Evolutionary conservation across 2,113 vertebrate genomes (phyloP).

Genomic region (Microcebus griseorufus): DNA sequence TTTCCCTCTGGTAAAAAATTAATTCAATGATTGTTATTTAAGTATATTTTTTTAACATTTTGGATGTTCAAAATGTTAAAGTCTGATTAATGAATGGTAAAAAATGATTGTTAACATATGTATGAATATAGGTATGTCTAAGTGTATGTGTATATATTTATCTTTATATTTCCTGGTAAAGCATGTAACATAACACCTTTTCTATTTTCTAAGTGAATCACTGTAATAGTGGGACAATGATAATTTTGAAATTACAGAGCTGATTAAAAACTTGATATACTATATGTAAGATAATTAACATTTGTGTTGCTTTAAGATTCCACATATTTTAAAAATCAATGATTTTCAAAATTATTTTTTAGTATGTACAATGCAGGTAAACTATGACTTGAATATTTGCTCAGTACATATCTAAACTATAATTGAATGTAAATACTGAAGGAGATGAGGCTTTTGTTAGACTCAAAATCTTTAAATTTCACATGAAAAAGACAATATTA

Average conservation of each 20-base stretch:
- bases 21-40: background rate
- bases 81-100: background rate
- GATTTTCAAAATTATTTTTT: background rate
- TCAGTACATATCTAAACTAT: background rate
- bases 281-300: background rate
- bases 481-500: background rate
- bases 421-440: background rate
- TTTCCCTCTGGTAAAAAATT: background rate
- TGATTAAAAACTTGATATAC: background rate
- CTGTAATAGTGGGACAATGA: background rate
- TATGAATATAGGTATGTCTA: background rate
- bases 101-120: background rate
- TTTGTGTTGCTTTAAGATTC: background rate
- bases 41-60: constrained; percentile 10
- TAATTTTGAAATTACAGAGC: background rate
- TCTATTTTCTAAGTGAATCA: background rate
- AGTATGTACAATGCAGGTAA: background rate
- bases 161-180: background rate
- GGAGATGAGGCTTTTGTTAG: background rate
- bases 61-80: background rate
- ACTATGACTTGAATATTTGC: background rate
- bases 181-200: background rate
- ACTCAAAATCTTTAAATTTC: background rate
- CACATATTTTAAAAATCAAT: background rate
- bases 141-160: background rate